A percentile compares a stretch with the other conserved stretches of the same genome.
phyloP scores from a whole-genome alignment of 2,888 invertebrate genomes.

The Bimastos eiseni region DNA sequence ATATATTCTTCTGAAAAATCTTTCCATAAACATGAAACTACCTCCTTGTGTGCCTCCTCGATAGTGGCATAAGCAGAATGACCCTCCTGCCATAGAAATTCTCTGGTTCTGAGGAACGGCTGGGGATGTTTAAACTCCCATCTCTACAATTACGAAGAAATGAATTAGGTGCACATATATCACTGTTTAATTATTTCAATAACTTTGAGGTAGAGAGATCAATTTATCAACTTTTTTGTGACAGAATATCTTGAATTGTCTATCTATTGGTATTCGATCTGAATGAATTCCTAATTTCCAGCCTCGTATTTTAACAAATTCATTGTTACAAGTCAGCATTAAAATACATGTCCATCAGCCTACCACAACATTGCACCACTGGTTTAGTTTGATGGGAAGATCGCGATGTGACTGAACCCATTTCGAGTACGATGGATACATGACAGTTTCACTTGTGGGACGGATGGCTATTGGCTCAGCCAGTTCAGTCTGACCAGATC shows the following conservation, averaged over 20 bases:
- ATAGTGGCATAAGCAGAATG: constrained; percentile 88
- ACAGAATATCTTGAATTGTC: too few species aligned
- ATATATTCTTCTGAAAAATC: not conserved
- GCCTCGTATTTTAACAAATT: not conserved
- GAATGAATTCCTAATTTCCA: not conserved
- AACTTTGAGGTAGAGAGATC: too few species aligned
- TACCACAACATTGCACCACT: constrained; percentile 99
- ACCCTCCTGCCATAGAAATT: constrained; percentile 99
- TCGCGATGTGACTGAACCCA: constrained; percentile 98
- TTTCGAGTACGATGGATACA: constrained; percentile 98
- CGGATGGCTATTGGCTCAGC: constrained; percentile 96
- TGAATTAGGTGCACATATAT: not conserved
- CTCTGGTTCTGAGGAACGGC: constrained; percentile 94
- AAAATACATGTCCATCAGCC: not conserved
- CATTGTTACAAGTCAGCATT: not conserved
- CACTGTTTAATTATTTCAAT: not conserved
- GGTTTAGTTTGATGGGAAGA: constrained; percentile 91
- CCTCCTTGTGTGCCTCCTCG: constrained; percentile 87
- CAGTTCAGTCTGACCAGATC: constrained; percentile 89
- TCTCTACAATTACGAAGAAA: constrained; percentile 69
- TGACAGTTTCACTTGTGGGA: constrained; percentile 97
- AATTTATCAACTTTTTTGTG: too few species aligned
- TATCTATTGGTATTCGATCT: too few species aligned
- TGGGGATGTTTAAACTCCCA: constrained; percentile 99
- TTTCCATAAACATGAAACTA: constrained; percentile 58